A percentile compares a stretch with the other conserved stretches of the same genome.
These are phyloP conservation scores for Eupeodes latifasciatus DNA, from an alignment of 2,888 invertebrate species.

Conservation along the genomic window DNA sequence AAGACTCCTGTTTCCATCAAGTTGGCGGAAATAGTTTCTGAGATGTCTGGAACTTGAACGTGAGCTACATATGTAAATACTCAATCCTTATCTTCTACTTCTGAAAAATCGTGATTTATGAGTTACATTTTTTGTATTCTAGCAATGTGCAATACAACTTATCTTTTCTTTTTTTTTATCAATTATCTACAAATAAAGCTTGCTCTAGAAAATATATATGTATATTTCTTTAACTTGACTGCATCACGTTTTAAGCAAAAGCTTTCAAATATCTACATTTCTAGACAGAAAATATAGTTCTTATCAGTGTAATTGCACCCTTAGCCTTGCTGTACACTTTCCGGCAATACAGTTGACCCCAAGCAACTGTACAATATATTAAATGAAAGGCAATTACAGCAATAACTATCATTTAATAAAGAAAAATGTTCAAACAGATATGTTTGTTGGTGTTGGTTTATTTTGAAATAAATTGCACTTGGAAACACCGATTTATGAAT, in stretches of 20 bases:
- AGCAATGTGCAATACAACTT: too few relatives aligned
- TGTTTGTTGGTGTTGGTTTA: background rate
- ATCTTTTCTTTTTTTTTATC: too few relatives aligned
- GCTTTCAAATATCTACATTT: background rate
- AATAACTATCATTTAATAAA: slow-evolving; percentile 35
- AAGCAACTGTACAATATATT: slow-evolving; percentile 29
- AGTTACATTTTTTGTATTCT: too few relatives aligned
- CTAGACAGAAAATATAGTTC: slow-evolving; percentile 6
- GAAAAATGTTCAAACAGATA: slow-evolving; percentile 4
- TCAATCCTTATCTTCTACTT: too few relatives aligned
- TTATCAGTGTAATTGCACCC: slow-evolving; percentile 33
- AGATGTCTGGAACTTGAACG: too few relatives aligned
- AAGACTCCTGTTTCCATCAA: too few relatives aligned
- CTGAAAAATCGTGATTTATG: too few relatives aligned
- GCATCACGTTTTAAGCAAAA: background rate
- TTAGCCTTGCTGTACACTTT: slow-evolving; percentile 9
- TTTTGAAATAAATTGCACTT: slow-evolving; percentile 12
- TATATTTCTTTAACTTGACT: background rate
- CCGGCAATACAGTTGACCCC: slow-evolving; percentile 48
- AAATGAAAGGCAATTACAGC: slow-evolving; percentile 50
- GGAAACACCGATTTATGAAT: slow-evolving; percentile 34
- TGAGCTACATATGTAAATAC: too few relatives aligned
- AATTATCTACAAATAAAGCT: too few relatives aligned
- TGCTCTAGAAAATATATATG: too few relatives aligned
- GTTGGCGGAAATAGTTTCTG: too few relatives aligned